These are phyloP conservation scores for Cactoblastis cactorum DNA, from an alignment of 2,888 invertebrate genomes.

Conservation along the genomic window DNA sequence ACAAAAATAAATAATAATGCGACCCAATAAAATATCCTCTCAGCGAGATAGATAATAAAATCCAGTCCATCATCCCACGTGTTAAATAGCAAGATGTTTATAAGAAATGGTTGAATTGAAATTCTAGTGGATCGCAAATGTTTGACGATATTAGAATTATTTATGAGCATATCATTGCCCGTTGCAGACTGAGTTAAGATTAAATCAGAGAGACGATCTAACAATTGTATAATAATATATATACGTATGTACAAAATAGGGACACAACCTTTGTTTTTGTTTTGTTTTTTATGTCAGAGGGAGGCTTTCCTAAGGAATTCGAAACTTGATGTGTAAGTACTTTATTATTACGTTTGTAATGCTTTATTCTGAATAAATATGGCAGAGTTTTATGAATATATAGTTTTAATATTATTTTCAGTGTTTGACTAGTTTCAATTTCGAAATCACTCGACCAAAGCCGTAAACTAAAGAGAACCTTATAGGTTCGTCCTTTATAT, in stretches of 20 bases:
- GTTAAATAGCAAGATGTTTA: too few relatives aligned
- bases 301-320: background rate
- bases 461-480: constrained; percentile 1
- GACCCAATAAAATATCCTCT: too few relatives aligned
- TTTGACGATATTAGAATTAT: background rate
- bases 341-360: too few relatives aligned
- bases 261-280: too few relatives aligned
- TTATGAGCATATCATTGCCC: background rate
- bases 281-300: background rate
- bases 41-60: too few relatives aligned
- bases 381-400: background rate
- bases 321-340: background rate
- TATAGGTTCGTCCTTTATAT: constrained; percentile 7
- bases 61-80: background rate
- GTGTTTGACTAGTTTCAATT: background rate
- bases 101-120: background rate
- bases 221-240: background rate
- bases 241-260: background rate
- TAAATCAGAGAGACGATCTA: background rate
- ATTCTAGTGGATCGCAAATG: constrained; percentile 1
- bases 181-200: background rate
- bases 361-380: too few relatives aligned
- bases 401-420: background rate
- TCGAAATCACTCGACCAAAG: background rate
- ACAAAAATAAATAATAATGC: too few relatives aligned